A percentile compares a stretch with the other conserved stretches of the same genome.
These are phyloP conservation scores for Lepidocyrtoides sp. DNA, from an alignment of 2,888 invertebrate species.

Conservation along the genomic window DNA sequence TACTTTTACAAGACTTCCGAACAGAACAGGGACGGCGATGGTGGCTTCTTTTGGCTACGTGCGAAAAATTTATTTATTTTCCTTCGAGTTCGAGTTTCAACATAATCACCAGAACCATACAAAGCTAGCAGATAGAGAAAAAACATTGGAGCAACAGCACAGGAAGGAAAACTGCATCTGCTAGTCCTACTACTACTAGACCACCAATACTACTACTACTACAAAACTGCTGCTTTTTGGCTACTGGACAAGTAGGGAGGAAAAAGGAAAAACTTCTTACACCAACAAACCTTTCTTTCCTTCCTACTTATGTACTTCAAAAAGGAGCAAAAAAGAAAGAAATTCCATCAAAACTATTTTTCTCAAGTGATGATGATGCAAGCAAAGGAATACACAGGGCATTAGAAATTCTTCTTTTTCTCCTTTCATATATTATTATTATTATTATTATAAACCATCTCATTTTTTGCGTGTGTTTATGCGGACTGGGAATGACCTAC, in stretches of 20 bases:
- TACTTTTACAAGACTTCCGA: neutral
- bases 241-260: neutral
- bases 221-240: constrained; percentile 20
- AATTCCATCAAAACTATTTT: constrained; percentile 65
- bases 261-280: neutral
- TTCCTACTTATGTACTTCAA: neutral
- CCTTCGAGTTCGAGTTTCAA: neutral
- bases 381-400: neutral
- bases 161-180: constrained; percentile 37
- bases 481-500: constrained; percentile 1
- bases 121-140: neutral
- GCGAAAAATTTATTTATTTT: constrained; percentile 16
- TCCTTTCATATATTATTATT: neutral
- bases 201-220: neutral
- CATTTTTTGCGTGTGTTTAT: neutral
- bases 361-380: neutral
- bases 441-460: neutral
- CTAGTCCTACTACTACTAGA: neutral
- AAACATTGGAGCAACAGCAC: neutral
- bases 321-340: no score
- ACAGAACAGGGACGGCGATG: neutral
- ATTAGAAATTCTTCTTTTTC: neutral
- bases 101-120: no score
- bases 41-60: constrained; percentile 26
- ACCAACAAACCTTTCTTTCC: neutral